Evolutionary conservation across 2,113 vertebrate genomes (phyloP), one percentile per base, ranked within the genome.

Genomic region (Carassius gibelio): DNA sequence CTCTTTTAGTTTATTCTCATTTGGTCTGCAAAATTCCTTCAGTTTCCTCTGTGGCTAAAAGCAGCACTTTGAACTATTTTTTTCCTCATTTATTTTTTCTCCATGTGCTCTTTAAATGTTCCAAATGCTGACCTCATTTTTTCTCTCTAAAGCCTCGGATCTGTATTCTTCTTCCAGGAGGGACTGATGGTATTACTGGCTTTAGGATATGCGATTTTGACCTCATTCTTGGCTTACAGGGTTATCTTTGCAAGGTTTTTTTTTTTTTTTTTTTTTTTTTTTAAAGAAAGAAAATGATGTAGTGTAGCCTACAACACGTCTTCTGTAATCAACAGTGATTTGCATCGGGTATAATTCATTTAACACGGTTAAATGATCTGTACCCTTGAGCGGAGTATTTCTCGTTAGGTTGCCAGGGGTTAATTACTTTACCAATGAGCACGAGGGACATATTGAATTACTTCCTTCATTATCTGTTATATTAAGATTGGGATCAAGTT

Each of bases 341-440:
- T 82, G 85, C 89, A 90, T 85, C 82, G 55, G 83, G 19, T 64
- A 86, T 89, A 86, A 89, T 91, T 86, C 61, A 85, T 87, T 86
- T 84, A 89, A 45, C 82, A 85, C 84, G 90, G 91, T 90, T 90
- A 90, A 75, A 85, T 66, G 77, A 89, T 87, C 76, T 78, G 69
- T 83, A 79, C 55, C 79, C 83, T 75, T n/a, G 76, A 87, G 88
- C 89, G 75, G 68, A 81, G 79, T 59, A 75, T 80, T 87, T 87
- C 80, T 52, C n/a, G 52, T 88, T 72, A 64, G 89, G 88, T 86
- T 89, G 89, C 48, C 1, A 84, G 75, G 90, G 91, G 92, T 93
- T 93, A 93, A 92, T 93, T 90, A 85, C 66, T 86, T 77, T 88
- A 89, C 88, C 90, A 89, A 89, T 90, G 82, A 81, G 83, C 86